These are phyloP conservation scores for Morpho helenor DNA, from an alignment of 2,888 invertebrate genomes.

Conservation along the genomic window DNA sequence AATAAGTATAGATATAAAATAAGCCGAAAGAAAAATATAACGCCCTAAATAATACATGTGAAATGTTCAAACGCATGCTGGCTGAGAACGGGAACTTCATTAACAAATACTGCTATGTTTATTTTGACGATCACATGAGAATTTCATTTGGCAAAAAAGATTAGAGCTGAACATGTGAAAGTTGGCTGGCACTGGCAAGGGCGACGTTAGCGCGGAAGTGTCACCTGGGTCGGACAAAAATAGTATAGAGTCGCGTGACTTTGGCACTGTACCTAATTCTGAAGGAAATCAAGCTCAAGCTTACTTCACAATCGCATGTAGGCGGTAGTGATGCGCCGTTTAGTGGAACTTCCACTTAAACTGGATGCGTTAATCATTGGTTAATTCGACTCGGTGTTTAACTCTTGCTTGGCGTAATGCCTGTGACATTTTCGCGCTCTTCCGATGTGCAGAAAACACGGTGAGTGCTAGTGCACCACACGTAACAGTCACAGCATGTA, in stretches of 20 bases:
- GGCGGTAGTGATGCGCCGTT: constrained; percentile 16
- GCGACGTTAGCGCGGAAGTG: constrained; percentile 31
- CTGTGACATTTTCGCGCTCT: constrained; percentile 48
- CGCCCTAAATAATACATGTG: too few relatives aligned
- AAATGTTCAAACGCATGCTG: too few relatives aligned
- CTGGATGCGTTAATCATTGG: not conserved
- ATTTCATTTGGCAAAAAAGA: not conserved
- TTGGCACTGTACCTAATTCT: constrained; percentile 42
- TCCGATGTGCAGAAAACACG: constrained; percentile 46
- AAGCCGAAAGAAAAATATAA: too few relatives aligned
- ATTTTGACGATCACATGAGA: too few relatives aligned
- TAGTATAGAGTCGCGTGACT: constrained; percentile 37
- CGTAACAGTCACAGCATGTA: constrained; percentile 5
- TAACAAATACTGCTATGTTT: too few relatives aligned
- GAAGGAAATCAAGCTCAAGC: constrained; percentile 22
- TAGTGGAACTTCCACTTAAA: constrained; percentile 8
- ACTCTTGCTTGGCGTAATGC: constrained; percentile 35
- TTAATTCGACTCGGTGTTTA: constrained; percentile 1
- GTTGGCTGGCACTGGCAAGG: constrained; percentile 23
- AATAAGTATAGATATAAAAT: too few relatives aligned
- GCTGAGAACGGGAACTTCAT: too few relatives aligned
- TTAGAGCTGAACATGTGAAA: constrained; percentile 14
- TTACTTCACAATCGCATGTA: constrained; percentile 24
- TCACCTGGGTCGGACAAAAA: constrained; percentile 28
- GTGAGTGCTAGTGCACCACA: constrained; percentile 36